Evolutionary conservation across 2,888 invertebrate genomes (phyloP).

Genomic region (Prosopocoilus inquinatus): DNA sequence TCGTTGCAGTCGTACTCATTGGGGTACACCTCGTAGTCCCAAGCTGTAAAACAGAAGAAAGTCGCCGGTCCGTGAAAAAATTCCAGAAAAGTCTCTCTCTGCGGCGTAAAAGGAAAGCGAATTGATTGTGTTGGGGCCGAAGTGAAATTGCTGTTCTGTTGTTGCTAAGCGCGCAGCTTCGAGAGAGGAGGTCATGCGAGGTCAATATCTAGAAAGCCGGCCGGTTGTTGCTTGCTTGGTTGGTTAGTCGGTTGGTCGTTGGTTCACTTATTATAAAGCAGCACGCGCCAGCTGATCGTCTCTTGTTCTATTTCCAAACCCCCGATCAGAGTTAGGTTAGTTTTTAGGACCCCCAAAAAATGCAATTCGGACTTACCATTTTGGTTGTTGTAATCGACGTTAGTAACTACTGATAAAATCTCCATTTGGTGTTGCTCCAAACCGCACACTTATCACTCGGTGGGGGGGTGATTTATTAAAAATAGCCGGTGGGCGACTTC

Average conservation of each 20-base stretch:
- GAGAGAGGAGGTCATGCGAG: conserved; percentile 22
- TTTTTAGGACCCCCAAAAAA: neutral
- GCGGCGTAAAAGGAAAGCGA: conserved; percentile 16
- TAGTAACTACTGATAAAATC: conserved; percentile 21
- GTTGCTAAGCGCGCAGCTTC: conserved; percentile 18
- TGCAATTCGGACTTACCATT: conserved; percentile 16
- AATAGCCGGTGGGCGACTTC: too few relatives aligned
- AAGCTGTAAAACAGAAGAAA: conserved; percentile 37
- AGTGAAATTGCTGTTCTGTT: conserved; percentile 29
- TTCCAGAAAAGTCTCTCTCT: conserved; percentile 6
- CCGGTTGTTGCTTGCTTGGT: too few relatives aligned
- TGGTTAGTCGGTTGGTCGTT: neutral
- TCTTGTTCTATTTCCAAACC: neutral
- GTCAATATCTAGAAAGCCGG: conserved; percentile 26
- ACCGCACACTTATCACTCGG: too few relatives aligned
- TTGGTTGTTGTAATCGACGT: conserved; percentile 22
- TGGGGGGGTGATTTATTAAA: too few relatives aligned
- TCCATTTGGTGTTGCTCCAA: conserved; percentile 16
- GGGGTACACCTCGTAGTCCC: conserved; percentile 42
- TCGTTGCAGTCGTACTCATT: conserved; percentile 45
- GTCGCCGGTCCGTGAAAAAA: neutral
- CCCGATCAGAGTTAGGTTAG: conserved; percentile 24
- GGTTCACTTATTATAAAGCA: conserved; percentile 9
- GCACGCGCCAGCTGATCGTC: conserved; percentile 17
- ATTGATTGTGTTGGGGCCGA: conserved; percentile 15